Evolutionary conservation across 64 coral and sea anemone species (phyloP), one percentile per base, ranked within the genome.

Genomic region (Montipora cactus): DNA sequence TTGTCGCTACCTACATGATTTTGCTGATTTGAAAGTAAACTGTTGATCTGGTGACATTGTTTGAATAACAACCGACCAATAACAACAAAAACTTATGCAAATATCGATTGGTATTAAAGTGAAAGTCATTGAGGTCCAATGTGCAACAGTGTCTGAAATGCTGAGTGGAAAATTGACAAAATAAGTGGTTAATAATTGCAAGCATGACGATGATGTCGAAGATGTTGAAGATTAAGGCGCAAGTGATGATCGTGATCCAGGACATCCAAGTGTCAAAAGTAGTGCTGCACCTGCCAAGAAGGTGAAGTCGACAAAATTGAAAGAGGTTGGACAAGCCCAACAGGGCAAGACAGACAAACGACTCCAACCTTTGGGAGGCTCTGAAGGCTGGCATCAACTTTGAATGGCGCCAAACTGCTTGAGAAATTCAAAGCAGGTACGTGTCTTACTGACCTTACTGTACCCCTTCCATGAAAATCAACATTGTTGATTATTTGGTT

Each of bases 341-440:
- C 28, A 76, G 44, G 74, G 74, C 74, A 76, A 76, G 74, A 76
- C 74, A 76, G 28, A 3, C 74, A 76, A 76, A 76, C 45, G 5
- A 53, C 1, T 53, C 51, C 51, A 67, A 67, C 64, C 12, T 67
- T 67, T 67, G 64, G 64, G 64, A 67, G 64, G 64, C 64, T 67
- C 64, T 67, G 64, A 67, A 67, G 64, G 64, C 64, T 67, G 64
- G 64, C 64, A 67, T 67, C 64, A 67, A 67, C 64, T 85, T 85
- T 85, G 81, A 85, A 23, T 55, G 81, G 9, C 66, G 59, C 7
- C n/a, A 85, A 85, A 85, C 62, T 64, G 55, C 81, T 85, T 22
- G 81, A 85, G 19, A 85, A 85, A 28, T 85, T 85, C 22, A 85
- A 85, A 85, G 81, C 81, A 85, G 81, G 81, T 85, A 55, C 52